phyloP scores from a whole-genome alignment of 2,113 vertebrate genomes.

The Pelusios castaneus region DNA sequence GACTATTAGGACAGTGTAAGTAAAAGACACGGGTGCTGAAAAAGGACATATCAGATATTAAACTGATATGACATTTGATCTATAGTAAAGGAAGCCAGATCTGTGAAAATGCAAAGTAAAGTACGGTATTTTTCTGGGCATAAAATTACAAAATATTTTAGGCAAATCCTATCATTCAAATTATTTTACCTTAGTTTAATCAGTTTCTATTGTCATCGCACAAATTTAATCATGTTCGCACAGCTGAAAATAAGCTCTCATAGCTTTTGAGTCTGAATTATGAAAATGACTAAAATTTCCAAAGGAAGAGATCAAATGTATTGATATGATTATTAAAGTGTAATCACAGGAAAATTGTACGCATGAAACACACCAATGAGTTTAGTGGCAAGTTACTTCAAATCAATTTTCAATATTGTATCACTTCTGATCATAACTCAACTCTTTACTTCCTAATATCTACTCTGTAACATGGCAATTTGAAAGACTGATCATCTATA shows the following conservation, averaged over 20 bases:
- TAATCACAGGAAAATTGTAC: background rate
- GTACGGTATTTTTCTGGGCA: background rate
- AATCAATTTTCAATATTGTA: background rate
- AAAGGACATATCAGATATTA: background rate
- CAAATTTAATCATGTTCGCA: background rate
- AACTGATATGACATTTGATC: background rate
- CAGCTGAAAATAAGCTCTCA: background rate
- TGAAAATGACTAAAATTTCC: background rate
- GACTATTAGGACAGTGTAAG: background rate
- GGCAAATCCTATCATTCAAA: too few relatives aligned
- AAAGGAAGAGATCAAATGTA: background rate
- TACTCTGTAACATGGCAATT: background rate
- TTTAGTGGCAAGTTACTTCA: background rate
- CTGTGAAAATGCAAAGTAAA: background rate
- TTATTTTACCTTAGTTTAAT: background rate
- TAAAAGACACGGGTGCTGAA: background rate
- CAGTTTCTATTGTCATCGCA: background rate
- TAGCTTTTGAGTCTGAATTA: background rate
- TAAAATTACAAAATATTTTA: background rate
- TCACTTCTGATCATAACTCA: background rate
- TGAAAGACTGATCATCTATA: slow-evolving; percentile 24
- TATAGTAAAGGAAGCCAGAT: background rate
- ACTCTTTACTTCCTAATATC: background rate
- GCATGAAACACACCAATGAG: background rate
- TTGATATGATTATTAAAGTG: background rate